Percentiles rank a stretch among this genome's conserved stretches.
phyloP scores from a whole-genome alignment of 2,797 vertebrate genomes.

The Acrossocheilus wenchowensis region DNA sequence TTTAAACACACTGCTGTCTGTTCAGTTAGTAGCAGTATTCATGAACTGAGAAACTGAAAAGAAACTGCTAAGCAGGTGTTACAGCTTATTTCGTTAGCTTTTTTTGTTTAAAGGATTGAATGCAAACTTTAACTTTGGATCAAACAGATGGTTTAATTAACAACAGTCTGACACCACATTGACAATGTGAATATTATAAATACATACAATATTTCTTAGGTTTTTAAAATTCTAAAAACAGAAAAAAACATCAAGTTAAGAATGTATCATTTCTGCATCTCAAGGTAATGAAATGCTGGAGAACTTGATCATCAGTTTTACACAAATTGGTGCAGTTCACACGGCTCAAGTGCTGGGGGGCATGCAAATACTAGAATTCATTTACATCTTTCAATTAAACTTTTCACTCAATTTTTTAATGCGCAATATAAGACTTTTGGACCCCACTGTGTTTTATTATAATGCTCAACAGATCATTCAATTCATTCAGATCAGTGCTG shows the following conservation, averaged over 20 bases:
- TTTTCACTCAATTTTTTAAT: no score
- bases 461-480: not conserved
- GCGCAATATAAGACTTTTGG: not conserved
- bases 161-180: not conserved
- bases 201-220: not conserved
- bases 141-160: constrained; percentile 6
- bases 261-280: no score
- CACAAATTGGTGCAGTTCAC: no score
- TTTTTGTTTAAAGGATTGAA: not conserved
- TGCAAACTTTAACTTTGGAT: not conserved
- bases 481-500: not conserved
- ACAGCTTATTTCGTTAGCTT: not conserved
- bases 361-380: no score
- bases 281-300: not conserved
- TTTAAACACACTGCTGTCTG: not conserved
- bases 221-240: not conserved
- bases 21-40: not conserved
- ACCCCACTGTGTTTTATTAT: not conserved
- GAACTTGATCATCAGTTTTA: no score
- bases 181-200: not conserved
- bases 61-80: not conserved
- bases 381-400: no score
- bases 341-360: no score
- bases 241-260: not conserved
- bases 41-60: not conserved